These are phyloP conservation scores for Cotesia congregata DNA, from an alignment of 2,888 invertebrate species.

Conservation along the genomic window DNA sequence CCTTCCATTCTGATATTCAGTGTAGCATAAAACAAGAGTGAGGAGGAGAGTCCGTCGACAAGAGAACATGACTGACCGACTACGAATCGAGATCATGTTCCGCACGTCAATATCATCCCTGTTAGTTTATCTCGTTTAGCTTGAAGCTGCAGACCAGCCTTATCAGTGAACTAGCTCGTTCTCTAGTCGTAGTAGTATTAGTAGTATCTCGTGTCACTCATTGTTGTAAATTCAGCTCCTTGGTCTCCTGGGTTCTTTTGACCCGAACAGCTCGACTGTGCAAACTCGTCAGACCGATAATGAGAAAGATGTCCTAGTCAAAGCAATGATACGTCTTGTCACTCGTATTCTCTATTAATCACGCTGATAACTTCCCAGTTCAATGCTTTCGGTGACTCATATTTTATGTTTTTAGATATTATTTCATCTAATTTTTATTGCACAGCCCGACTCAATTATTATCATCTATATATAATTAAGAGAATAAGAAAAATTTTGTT, in stretches of 20 bases:
- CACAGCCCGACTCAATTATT: no score
- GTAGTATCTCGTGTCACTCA: constrained; percentile 29
- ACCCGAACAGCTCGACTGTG: constrained; percentile 5
- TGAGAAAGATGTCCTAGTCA: constrained; percentile 38
- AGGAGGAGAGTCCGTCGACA: neutral
- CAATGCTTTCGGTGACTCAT: neutral
- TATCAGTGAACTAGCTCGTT: constrained; percentile 22
- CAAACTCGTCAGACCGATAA: constrained; percentile 45
- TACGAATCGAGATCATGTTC: neutral
- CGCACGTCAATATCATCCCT: neutral
- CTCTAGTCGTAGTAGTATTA: neutral
- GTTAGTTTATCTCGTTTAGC: neutral
- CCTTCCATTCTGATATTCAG: no score
- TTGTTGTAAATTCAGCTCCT: constrained; percentile 21
- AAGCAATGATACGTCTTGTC: constrained; percentile 5
- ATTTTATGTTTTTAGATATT: no score
- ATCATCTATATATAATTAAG: no score
- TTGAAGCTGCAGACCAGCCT: neutral
- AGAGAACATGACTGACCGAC: constrained; percentile 6
- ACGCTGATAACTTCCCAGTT: neutral
- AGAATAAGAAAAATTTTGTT: no score
- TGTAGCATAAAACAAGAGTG: no score
- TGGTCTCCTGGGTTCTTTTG: no score
- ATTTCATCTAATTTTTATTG: neutral
- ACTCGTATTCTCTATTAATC: neutral